Conservation (phyloP, 2,888 invertebrate species). For the Darwinula stevensoni region DNA sequence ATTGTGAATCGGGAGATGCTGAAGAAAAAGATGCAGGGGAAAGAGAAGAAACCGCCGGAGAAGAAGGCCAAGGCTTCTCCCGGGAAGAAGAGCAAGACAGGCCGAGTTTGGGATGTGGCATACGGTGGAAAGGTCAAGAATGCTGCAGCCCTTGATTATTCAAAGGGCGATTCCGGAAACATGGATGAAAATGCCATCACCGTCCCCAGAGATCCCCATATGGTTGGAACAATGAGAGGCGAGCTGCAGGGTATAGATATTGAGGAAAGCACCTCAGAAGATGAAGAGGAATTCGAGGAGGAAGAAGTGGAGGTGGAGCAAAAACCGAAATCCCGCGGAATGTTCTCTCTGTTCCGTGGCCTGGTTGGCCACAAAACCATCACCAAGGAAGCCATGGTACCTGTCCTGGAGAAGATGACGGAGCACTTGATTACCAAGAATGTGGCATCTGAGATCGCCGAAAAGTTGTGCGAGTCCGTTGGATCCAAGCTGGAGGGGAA, state of each 20-base stretch:
- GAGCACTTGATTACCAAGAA: conserved; percentile 92
- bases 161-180: conserved; percentile 3
- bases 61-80: conserved; percentile 20
- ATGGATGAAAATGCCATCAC: neutral
- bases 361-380: conserved; percentile 70
- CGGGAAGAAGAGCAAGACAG: neutral
- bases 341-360: conserved; percentile 60
- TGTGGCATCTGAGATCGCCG: conserved; percentile 83
- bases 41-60: conserved; percentile 24
- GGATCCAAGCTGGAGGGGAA: conserved; percentile 67
- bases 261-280: conserved; percentile 31
- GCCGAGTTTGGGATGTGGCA: conserved; percentile 9
- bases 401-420: conserved; percentile 67
- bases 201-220: too few species aligned
- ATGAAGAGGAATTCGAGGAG: conserved; percentile 25
- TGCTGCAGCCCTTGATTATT: conserved; percentile 6
- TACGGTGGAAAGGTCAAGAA: conserved; percentile 12
- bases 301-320: conserved; percentile 23
- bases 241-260: neutral
- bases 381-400: conserved; percentile 42
- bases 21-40: conserved; percentile 32
- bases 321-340: conserved; percentile 20
- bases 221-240: neutral
- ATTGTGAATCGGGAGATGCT: conserved; percentile 45
- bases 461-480: conserved; percentile 76